Conservation (phyloP, 2,888 invertebrate genomes). For the Antheraea yamamai region DNA sequence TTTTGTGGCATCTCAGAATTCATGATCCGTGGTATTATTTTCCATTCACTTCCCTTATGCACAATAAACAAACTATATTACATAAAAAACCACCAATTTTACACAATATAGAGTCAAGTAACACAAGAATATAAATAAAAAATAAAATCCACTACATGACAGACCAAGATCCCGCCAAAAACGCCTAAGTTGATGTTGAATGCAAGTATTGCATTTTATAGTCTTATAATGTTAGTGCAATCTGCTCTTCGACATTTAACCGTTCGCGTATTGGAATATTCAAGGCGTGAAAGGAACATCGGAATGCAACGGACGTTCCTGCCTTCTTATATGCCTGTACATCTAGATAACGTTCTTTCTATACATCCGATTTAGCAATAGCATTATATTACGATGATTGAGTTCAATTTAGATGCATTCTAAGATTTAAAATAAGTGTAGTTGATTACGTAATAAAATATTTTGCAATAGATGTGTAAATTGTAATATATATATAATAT, state of each 20-base stretch:
- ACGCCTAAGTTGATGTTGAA: slow-evolving; percentile 29
- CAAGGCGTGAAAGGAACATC: slow-evolving; percentile 63
- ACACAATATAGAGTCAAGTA: no score
- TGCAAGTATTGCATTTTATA: slow-evolving; percentile 30
- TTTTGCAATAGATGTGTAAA: background rate
- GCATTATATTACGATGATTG: slow-evolving; percentile 5
- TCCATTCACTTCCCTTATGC: no score
- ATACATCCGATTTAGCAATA: slow-evolving; percentile 11
- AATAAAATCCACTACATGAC: no score
- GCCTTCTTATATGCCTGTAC: slow-evolving; percentile 33
- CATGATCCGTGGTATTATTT: no score
- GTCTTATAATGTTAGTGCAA: slow-evolving; percentile 30
- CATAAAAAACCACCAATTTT: no score
- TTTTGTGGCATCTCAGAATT: no score
- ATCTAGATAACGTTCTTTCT: slow-evolving; percentile 11
- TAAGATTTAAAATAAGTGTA: background rate
- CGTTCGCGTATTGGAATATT: slow-evolving; percentile 54
- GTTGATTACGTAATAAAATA: background rate
- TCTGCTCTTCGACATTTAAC: slow-evolving; percentile 56
- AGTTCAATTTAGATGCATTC: background rate
- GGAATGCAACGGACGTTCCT: slow-evolving; percentile 62
- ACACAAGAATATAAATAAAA: no score
- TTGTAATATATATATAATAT: no score
- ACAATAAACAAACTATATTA: no score
- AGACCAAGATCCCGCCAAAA: no score